A percentile compares a stretch with the other conserved stretches of the same genome.
These are phyloP conservation scores for Sylvicola fuscatus DNA, from an alignment of 2,888 invertebrate genomes.

Conservation along the genomic window DNA sequence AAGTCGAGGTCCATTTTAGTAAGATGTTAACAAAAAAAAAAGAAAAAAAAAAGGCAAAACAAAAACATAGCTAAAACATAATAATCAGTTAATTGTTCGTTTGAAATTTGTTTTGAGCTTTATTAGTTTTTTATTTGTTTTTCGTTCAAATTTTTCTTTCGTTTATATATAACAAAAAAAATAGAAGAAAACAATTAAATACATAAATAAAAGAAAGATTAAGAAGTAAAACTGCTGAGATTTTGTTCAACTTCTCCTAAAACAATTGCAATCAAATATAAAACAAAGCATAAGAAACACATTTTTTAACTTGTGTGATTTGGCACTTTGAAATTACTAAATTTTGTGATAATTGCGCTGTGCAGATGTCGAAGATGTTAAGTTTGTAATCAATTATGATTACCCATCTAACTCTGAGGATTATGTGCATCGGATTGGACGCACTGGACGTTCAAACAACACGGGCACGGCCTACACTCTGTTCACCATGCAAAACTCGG, in stretches of 20 bases:
- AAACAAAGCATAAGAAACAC: no score
- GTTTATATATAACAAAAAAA: not conserved
- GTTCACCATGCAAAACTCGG: constrained; percentile 77
- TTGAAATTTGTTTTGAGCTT: not conserved
- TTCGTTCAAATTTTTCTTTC: not conserved
- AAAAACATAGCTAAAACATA: no score
- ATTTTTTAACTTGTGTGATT: no score
- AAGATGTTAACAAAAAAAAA: not conserved
- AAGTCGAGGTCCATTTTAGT: constrained; percentile 1
- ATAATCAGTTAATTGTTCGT: not conserved
- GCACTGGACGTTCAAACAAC: constrained; percentile 81
- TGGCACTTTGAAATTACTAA: no score
- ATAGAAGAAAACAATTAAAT: not conserved
- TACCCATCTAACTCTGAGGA: constrained; percentile 95
- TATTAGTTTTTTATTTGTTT: not conserved
- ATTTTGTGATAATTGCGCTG: no score
- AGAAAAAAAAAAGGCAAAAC: no score
- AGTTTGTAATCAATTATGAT: constrained; percentile 98
- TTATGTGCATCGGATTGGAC: constrained; percentile 83
- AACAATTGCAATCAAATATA: not conserved
- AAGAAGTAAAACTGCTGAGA: no score
- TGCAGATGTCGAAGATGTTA: constrained; percentile 95
- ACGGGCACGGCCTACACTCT: constrained; percentile 93
- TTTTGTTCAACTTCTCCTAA: not conserved
- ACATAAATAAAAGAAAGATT: not conserved